These are phyloP conservation scores for Coptodon bakossiorum DNA, from an alignment of 2,113 vertebrate genomes.

Conservation along the genomic window DNA sequence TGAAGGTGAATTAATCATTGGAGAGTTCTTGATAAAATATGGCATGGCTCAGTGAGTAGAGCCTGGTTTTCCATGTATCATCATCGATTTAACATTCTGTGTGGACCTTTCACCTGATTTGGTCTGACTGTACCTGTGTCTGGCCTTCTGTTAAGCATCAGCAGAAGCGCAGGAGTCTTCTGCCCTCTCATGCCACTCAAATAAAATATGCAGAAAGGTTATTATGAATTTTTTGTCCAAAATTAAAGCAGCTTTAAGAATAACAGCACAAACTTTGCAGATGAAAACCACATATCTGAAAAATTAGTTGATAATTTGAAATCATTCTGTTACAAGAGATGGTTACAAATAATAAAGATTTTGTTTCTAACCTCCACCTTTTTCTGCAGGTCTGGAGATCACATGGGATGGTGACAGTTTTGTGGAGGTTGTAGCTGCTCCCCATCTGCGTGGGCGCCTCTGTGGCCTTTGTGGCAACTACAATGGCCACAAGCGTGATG, in stretches of 20 bases:
- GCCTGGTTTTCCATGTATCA: not conserved
- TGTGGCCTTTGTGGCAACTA: constrained; percentile 98
- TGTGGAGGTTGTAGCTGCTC: constrained; percentile 92
- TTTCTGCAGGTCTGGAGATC: constrained; percentile 85
- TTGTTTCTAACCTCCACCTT: not conserved
- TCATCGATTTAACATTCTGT: not conserved
- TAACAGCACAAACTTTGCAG: not conserved
- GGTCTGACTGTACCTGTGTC: not conserved
- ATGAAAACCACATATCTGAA: not conserved
- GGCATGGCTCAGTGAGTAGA: not conserved
- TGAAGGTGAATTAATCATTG: not conserved
- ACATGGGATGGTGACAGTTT: constrained; percentile 99
- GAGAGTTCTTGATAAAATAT: not conserved
- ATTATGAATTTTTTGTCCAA: not conserved
- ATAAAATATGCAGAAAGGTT: not conserved
- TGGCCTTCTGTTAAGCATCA: not conserved
- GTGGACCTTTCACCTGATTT: not conserved
- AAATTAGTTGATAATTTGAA: not conserved
- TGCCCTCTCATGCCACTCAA: not conserved
- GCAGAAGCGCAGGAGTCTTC: not conserved
- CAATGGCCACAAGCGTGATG: constrained; percentile 93
- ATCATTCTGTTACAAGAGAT: not conserved
- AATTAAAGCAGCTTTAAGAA: not conserved
- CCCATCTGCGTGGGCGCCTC: constrained; percentile 86
- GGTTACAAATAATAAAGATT: not conserved